Base-by-base conservation (phyloP, 2,888 invertebrate species). In the Anorthoa munda region DNA sequence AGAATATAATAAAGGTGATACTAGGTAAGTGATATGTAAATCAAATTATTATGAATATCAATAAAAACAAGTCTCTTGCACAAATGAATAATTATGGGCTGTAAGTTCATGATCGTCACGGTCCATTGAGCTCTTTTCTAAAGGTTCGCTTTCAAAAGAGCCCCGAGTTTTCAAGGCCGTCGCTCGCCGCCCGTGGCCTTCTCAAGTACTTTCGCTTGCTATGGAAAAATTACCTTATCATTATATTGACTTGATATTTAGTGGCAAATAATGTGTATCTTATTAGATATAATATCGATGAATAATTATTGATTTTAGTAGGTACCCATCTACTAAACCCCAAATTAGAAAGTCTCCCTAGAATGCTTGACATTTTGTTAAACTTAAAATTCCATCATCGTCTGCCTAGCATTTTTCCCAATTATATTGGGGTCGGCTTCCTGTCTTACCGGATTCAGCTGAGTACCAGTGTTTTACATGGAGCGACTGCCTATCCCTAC, bases 41-140 rank as follows among this genome's bases (percentile, higher is more conserved):
- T 45, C 3, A 56, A 5, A 45, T 51, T 26, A 48, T 26, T 50
- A 68, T 61, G 26, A 58, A 63, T 66, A 50, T 65, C 21, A 68
- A 65, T 55, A 75, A 69, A 81, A 81, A 65, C 75, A 79, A 79
- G 79, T 58, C 39, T 78, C 55, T 89, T 89, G 84, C 85, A 73
- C 86, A 87, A 88, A 75, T 76, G 26, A 50, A 67, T 81, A 65
- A 81, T 85, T 64, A 79, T 74, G 82, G 69, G 83, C 86, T 86
- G 86, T 82, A 95, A 95, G 95, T 95, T 95, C 95, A 95, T 93
- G 96, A 95, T 90, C 96, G 95, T 86, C 90, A 89, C 93, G 95
- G 91, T 94, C 92, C 87, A 82, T 48, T 87, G 92, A 79, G 56
- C 89, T 88, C 92, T 95, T 95, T 95, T 95, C 95, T 94, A 94